Evolutionary conservation across 2,113 vertebrate species (phyloP).

Genomic region (Psammodynastes pulverulentus): DNA sequence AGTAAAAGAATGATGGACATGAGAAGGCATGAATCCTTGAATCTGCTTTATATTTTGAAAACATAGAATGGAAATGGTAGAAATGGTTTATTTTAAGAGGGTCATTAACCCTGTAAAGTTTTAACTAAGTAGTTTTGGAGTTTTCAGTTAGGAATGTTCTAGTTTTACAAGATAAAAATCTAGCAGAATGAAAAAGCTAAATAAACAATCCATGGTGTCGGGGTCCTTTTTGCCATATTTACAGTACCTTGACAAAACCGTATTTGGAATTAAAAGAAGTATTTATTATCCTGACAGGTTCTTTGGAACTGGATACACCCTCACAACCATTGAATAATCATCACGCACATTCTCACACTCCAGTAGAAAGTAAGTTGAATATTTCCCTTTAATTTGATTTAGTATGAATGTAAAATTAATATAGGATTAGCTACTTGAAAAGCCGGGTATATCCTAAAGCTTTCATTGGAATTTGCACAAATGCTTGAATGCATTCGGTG

Average conservation of each 20-base stretch:
- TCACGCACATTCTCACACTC: slow-evolving; percentile 89
- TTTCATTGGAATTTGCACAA: background rate
- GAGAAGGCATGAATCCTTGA: background rate
- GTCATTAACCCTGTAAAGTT: background rate
- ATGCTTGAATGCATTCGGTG: background rate
- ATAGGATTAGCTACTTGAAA: background rate
- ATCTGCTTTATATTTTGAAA: background rate
- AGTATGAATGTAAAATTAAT: background rate
- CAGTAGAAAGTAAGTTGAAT: slow-evolving; percentile 86
- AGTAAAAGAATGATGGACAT: background rate
- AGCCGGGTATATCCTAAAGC: background rate
- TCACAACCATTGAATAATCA: slow-evolving; percentile 98
- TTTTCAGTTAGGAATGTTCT: background rate
- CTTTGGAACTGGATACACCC: slow-evolving; percentile 94
- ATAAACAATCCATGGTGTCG: background rate
- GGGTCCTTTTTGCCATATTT: background rate
- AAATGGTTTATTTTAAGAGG: background rate
- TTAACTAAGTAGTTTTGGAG: background rate
- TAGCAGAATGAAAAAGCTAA: background rate
- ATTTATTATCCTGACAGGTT: slow-evolving; percentile 70
- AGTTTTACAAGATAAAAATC: background rate
- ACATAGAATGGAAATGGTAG: background rate
- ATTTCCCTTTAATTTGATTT: background rate
- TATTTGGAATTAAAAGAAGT: slow-evolving; percentile 1
- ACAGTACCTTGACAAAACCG: background rate